A percentile compares a stretch with the other conserved stretches of the same genome.
Conservation (phyloP, 2,797 vertebrate species). For the Pogonophryne albipinna region DNA sequence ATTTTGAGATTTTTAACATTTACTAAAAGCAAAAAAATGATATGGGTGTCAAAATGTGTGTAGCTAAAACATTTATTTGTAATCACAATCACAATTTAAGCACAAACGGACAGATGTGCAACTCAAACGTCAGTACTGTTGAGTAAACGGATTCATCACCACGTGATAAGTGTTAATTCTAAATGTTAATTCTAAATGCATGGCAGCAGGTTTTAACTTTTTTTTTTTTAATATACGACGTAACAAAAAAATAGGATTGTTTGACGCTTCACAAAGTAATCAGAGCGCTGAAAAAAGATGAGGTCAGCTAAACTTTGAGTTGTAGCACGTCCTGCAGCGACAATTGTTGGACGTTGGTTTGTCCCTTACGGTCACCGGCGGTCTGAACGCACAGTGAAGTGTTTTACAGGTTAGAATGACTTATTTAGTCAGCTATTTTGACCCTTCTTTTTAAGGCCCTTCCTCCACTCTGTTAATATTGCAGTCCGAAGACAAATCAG, state of each 20-base stretch:
- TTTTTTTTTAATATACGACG: no score
- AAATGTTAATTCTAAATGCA: not conserved
- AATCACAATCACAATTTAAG: not conserved
- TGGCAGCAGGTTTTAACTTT: not conserved
- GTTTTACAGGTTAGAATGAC: not conserved
- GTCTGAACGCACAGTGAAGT: no score
- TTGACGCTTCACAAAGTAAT: no score
- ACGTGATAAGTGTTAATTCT: not conserved
- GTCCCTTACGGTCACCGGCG: no score
- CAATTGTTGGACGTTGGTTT: no score
- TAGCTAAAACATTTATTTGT: not conserved
- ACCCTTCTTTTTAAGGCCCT: not conserved
- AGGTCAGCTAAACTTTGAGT: no score
- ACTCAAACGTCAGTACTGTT: not conserved
- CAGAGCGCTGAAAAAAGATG: no score
- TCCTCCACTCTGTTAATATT: not conserved
- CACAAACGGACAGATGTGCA: not conserved
- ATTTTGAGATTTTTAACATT: not conserved
- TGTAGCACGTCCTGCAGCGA: no score
- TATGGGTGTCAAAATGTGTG: no score
- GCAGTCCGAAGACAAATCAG: slow-evolving; percentile 1
- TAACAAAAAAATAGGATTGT: no score
- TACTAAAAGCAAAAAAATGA: not conserved
- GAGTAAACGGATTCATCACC: not conserved
- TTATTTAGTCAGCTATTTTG: not conserved